These are phyloP conservation scores for Pyrochroa serraticornis DNA, from an alignment of 2,888 invertebrate genomes.

Conservation along the genomic window DNA sequence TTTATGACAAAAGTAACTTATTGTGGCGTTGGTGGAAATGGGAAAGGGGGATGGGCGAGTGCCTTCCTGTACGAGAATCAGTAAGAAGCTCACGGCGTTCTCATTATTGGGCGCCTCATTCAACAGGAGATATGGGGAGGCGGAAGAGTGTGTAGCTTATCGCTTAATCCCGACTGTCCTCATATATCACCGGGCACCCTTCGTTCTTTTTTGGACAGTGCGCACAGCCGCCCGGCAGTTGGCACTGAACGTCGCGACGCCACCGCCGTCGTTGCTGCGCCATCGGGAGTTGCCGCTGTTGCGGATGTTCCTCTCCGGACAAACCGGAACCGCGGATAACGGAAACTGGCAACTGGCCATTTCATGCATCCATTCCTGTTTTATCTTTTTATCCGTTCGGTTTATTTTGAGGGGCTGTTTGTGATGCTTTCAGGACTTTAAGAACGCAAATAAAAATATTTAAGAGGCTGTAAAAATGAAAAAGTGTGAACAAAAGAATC, in stretches of 20 bases:
- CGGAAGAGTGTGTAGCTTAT: slow-evolving; percentile 51
- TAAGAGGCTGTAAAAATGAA: slow-evolving; percentile 33
- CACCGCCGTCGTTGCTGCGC: neutral
- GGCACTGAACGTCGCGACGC: slow-evolving; percentile 19
- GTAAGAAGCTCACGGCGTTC: slow-evolving; percentile 19
- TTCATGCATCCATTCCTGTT: slow-evolving; percentile 43
- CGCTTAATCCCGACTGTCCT: slow-evolving; percentile 51
- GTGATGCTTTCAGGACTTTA: slow-evolving; percentile 38
- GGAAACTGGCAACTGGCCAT: slow-evolving; percentile 47
- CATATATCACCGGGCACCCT: slow-evolving; percentile 46
- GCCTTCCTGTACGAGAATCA: neutral
- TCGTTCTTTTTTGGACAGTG: slow-evolving; percentile 27
- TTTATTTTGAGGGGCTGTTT: slow-evolving; percentile 36
- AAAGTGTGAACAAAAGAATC: slow-evolving; percentile 31
- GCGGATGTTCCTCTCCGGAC: slow-evolving; percentile 32
- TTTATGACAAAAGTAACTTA: too few species aligned
- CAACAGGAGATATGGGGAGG: slow-evolving; percentile 48
- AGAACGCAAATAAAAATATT: slow-evolving; percentile 39
- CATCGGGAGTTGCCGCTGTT: neutral
- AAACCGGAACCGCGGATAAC: slow-evolving; percentile 42
- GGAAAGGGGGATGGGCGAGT: too few species aligned
- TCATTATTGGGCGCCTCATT: slow-evolving; percentile 42
- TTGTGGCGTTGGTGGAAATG: too few species aligned
- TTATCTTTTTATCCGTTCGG: slow-evolving; percentile 37
- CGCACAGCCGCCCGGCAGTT: slow-evolving; percentile 19